Conservation (phyloP, 2,888 invertebrate species). For the Heliconius aoede region DNA sequence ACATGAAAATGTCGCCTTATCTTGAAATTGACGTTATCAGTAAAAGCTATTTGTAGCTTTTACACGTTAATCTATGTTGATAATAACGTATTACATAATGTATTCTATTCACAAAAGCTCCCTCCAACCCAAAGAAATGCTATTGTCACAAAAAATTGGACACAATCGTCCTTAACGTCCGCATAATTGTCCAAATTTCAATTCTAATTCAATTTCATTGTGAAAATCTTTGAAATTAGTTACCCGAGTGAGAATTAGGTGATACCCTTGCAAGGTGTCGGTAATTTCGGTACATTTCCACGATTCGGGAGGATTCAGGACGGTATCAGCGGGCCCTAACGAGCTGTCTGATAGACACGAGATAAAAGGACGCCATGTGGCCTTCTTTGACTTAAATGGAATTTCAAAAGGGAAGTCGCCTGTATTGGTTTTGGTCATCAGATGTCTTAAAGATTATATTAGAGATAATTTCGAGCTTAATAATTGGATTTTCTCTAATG, state of each 20-base stretch:
- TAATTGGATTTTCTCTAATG: slow-evolving; percentile 1
- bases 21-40: not conserved
- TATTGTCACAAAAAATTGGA: slow-evolving; percentile 30
- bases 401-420: slow-evolving; percentile 24
- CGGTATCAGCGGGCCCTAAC: slow-evolving; percentile 39
- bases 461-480: slow-evolving; percentile 3
- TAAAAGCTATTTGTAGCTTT: slow-evolving; percentile 1
- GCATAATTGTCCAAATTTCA: slow-evolving; percentile 44
- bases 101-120: not conserved
- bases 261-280: slow-evolving; percentile 43
- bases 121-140: slow-evolving; percentile 17
- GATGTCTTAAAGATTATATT: slow-evolving; percentile 11
- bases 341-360: slow-evolving; percentile 45
- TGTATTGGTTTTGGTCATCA: slow-evolving; percentile 26
- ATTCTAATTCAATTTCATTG: slow-evolving; percentile 45
- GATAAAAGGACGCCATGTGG: slow-evolving; percentile 40
- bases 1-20: not conserved
- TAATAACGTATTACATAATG: not conserved
- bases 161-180: slow-evolving; percentile 30
- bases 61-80: not conserved
- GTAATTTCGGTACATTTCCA: slow-evolving; percentile 35
- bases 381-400: slow-evolving; percentile 42
- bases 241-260: slow-evolving; percentile 45
- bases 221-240: slow-evolving; percentile 48
- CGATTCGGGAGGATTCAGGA: slow-evolving; percentile 32